phyloP scores from a whole-genome alignment of 2,113 vertebrate genomes.

The Onychostruthus taczanowskii region DNA sequence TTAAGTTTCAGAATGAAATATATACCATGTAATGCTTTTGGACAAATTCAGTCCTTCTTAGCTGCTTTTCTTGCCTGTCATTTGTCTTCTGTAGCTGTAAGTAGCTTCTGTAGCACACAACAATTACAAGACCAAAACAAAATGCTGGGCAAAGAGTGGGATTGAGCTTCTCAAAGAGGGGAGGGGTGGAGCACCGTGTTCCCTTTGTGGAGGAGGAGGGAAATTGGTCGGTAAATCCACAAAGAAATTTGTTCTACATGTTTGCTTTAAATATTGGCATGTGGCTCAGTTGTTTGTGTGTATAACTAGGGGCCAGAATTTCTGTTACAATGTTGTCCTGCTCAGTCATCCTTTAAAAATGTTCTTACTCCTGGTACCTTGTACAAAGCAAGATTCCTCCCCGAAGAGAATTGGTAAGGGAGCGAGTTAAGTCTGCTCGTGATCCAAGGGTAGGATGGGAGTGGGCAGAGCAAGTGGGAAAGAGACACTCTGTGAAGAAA shows the following conservation, averaged over 20 bases:
- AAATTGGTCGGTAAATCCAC: not conserved
- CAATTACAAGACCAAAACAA: not conserved
- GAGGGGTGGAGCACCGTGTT: not conserved
- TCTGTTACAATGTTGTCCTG: not conserved
- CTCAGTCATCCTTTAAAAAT: not conserved
- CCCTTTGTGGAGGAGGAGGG: conserved; percentile 8
- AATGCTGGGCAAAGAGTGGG: not conserved
- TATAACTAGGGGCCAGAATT: not conserved
- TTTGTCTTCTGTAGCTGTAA: conserved; percentile 37
- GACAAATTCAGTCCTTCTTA: conserved; percentile 35
- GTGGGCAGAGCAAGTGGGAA: conserved; percentile 5
- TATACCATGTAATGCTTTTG: conserved; percentile 48
- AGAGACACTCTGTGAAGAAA: not conserved
- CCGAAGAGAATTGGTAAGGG: not conserved
- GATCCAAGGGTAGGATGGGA: not conserved
- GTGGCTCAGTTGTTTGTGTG: not conserved
- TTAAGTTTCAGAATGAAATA: conserved; percentile 60
- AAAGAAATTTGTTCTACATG: conserved; percentile 1
- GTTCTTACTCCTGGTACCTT: not conserved
- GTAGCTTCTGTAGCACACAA: not conserved
- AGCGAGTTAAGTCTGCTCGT: not conserved
- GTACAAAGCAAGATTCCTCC: not conserved
- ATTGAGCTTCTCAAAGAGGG: not conserved
- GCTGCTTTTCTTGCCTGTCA: conserved; percentile 1
- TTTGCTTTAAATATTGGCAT: conserved; percentile 3